Conservation (phyloP, 2,797 vertebrate genomes). For the Pangasius sanitwongsei region DNA sequence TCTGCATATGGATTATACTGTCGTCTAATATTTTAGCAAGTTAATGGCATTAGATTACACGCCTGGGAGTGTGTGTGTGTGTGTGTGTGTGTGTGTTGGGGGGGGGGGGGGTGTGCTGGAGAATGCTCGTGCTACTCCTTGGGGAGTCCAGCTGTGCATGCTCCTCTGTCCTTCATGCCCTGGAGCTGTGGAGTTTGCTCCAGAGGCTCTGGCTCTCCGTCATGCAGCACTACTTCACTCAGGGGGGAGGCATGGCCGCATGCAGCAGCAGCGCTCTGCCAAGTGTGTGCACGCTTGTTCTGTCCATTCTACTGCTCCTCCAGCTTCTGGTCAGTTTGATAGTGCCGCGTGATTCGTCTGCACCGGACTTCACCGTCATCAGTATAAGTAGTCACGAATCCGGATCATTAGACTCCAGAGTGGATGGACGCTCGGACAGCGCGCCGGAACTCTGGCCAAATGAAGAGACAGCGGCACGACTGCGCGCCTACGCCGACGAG, state of each 20-base stretch:
- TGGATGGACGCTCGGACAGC: constrained; percentile 12
- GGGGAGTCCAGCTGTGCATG: constrained; percentile 27
- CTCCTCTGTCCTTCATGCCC: constrained; percentile 41
- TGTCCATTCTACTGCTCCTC: constrained; percentile 46
- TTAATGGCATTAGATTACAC: constrained; percentile 2
- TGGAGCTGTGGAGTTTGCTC: constrained; percentile 35
- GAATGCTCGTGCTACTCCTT: neutral
- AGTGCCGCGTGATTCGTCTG: constrained; percentile 1
- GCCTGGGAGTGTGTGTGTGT: neutral
- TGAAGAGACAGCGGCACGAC: constrained; percentile 10
- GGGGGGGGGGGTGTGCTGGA: neutral
- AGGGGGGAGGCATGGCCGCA: constrained; percentile 41
- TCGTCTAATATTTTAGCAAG: neutral
- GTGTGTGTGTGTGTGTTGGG: neutral
- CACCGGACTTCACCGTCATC: constrained; percentile 48
- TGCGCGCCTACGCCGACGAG: constrained; percentile 47
- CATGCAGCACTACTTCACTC: constrained; percentile 19
- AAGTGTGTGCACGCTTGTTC: constrained; percentile 23
- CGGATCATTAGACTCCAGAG: constrained; percentile 3
- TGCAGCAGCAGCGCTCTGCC: constrained; percentile 37
- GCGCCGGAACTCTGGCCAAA: constrained; percentile 21
- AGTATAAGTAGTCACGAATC: constrained; percentile 39
- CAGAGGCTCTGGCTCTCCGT: constrained; percentile 36
- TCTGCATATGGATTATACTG: neutral
- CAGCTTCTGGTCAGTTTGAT: constrained; percentile 49